These are phyloP conservation scores for Pandion haliaetus DNA, from an alignment of 2,113 vertebrate genomes.

Conservation along the genomic window DNA sequence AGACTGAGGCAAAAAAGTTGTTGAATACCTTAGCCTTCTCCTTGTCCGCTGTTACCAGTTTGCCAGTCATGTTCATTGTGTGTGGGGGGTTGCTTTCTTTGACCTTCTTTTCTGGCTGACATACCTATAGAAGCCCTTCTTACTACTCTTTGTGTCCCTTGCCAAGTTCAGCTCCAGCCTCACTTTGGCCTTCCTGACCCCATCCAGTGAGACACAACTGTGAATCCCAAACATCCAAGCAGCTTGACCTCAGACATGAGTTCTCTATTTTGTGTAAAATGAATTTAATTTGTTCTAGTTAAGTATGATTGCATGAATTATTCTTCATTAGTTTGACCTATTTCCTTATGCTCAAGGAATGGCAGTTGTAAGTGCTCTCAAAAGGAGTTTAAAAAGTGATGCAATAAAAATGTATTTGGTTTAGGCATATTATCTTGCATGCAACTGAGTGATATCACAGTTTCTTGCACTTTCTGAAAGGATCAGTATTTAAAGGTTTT, in stretches of 20 bases:
- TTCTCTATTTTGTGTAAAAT: neutral
- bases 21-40: neutral
- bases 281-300: neutral
- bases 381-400: neutral
- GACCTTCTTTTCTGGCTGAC: neutral
- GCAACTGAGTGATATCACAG: neutral
- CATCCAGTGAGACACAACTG: neutral
- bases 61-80: accelerated
- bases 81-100: neutral
- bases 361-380: neutral
- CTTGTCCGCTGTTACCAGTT: neutral
- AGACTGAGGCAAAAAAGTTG: neutral
- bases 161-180: neutral
- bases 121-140: neutral
- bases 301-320: neutral
- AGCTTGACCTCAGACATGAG: neutral
- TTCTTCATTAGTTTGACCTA: neutral
- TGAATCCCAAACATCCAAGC: neutral
- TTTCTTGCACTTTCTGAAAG: neutral
- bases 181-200: neutral
- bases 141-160: neutral
- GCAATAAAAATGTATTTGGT: neutral
- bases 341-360: neutral
- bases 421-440: neutral
- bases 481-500: neutral